Percentiles rank a stretch among this genome's conserved stretches.
Conservation (phyloP, 2,797 vertebrate genomes). For the Myiotriccus ornatus region DNA sequence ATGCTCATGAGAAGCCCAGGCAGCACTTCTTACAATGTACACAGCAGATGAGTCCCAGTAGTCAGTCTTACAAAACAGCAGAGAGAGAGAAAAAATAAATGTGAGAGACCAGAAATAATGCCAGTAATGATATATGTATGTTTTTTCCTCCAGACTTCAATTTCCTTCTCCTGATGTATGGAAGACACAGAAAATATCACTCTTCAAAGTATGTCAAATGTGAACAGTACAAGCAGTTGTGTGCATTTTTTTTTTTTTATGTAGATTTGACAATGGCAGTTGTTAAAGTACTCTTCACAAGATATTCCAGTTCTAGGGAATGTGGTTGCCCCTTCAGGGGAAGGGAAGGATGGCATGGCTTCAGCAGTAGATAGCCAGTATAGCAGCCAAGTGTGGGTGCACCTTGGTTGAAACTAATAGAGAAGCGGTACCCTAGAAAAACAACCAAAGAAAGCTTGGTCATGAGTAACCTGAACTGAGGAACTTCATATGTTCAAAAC, state of each 20-base stretch:
- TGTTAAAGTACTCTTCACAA: neutral
- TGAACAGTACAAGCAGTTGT: neutral
- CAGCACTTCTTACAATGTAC: neutral
- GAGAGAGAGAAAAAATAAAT: neutral
- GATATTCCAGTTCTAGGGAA: neutral
- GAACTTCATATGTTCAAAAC: neutral
- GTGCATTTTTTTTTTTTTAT: neutral
- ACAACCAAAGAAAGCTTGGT: neutral
- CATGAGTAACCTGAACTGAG: neutral
- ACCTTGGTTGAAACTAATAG: neutral
- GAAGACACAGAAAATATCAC: neutral
- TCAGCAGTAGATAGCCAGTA: neutral
- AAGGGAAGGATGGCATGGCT: neutral
- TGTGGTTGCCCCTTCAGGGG: neutral
- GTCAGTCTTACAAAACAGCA: neutral
- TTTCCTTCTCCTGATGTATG: neutral
- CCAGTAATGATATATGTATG: neutral
- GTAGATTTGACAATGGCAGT: neutral
- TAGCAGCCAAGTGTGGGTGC: neutral
- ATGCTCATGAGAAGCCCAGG: neutral
- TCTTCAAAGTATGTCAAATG: neutral
- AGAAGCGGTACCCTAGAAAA: neutral
- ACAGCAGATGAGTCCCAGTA: neutral
- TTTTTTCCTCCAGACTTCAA: neutral
- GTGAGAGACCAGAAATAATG: neutral